These are phyloP conservation scores for Charina bottae DNA, from an alignment of 2,113 vertebrate species.

Conservation along the genomic window DNA sequence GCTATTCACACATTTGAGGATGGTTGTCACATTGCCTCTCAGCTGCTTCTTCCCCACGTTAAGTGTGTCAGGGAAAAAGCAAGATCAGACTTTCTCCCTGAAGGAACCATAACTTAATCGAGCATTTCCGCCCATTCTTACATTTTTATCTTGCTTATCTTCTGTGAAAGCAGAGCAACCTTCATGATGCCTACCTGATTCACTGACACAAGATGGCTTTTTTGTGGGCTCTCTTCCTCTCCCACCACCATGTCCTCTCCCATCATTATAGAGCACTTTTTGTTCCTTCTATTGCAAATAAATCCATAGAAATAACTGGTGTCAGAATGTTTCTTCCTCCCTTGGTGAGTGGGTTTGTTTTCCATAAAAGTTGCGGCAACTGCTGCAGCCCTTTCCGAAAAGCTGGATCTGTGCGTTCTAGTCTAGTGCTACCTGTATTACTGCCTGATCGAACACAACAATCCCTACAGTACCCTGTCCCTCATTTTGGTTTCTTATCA, in stretches of 20 bases:
- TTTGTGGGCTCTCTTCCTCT: not conserved
- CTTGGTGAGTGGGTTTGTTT: not conserved
- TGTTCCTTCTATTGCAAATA: not conserved
- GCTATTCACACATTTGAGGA: not conserved
- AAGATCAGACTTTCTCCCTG: not conserved
- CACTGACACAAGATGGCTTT: not conserved
- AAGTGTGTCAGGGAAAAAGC: not conserved
- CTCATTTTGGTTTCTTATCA: not conserved
- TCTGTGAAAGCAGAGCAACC: not conserved
- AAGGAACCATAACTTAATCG: not conserved
- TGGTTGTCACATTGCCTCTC: not conserved
- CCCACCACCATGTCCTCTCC: not conserved
- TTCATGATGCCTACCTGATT: not conserved
- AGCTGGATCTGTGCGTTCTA: too few species aligned
- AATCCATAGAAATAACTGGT: not conserved
- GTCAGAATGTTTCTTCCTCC: not conserved
- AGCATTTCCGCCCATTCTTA: not conserved
- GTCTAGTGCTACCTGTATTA: too few species aligned
- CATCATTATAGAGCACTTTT: not conserved
- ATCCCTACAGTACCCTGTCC: not conserved
- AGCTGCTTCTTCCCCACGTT: not conserved
- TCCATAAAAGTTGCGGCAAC: not conserved
- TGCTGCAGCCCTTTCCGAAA: too few species aligned
- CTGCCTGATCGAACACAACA: too few species aligned
- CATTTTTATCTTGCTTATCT: not conserved